These are phyloP conservation scores for Cistogaster globosa DNA, from an alignment of 2,888 invertebrate species.

Conservation along the genomic window DNA sequence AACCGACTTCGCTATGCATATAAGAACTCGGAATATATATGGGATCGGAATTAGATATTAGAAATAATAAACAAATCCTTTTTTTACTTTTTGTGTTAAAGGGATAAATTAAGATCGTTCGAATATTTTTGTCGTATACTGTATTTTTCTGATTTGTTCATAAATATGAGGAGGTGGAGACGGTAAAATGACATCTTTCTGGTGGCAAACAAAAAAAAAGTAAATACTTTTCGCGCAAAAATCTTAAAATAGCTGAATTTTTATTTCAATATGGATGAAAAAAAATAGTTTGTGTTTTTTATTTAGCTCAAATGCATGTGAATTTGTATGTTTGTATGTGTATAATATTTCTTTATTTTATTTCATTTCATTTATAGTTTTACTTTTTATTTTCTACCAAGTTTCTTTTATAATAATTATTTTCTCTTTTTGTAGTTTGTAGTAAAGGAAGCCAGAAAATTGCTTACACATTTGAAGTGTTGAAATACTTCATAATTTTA, in stretches of 20 bases:
- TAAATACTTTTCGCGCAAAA: conserved; percentile 47
- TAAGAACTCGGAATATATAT: no score
- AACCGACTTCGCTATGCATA: no score
- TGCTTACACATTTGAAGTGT: conserved; percentile 55
- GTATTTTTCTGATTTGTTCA: conserved; percentile 9
- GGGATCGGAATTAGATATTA: no score
- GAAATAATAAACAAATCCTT: no score
- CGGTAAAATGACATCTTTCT: conserved; percentile 57
- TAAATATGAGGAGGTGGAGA: conserved; percentile 61
- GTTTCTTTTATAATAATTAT: no score
- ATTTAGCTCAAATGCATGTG: background rate
- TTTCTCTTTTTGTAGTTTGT: conserved; percentile 4
- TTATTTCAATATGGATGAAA: conserved; percentile 50
- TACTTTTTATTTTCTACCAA: background rate
- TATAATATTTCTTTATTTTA: background rate
- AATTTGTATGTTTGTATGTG: background rate
- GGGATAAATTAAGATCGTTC: no score
- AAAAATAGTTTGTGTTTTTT: conserved; percentile 53
- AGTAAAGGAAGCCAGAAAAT: conserved; percentile 19
- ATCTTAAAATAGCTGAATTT: conserved; percentile 52
- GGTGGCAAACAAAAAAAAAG: conserved; percentile 33
- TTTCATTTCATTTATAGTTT: conserved; percentile 26
- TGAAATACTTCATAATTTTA: conserved; percentile 41
- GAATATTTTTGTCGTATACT: no score
- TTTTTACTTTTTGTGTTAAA: no score